phyloP scores from a whole-genome alignment of 1,140 invertebrate genomes.

The Drosophila lowei region DNA sequence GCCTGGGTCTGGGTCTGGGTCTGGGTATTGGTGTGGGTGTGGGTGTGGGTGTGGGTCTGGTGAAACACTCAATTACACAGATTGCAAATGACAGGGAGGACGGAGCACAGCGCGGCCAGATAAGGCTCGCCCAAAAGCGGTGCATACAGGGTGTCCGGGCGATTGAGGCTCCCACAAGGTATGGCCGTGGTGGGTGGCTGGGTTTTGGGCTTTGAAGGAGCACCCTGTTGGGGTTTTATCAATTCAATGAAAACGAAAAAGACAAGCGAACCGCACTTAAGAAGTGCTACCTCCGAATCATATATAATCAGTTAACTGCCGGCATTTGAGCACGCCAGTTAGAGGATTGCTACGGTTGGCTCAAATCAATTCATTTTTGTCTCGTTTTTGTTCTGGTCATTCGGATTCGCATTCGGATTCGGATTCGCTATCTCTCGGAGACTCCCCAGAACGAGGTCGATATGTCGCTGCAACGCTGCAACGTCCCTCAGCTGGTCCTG shows the following conservation, averaged over 20 bases:
- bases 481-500: constrained; percentile 45
- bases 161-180: not conserved
- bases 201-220: not conserved
- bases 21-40: constrained; percentile 12
- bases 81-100: constrained; percentile 63
- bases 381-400: not conserved
- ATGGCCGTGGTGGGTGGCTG: no score
- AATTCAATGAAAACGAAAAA: constrained; percentile 42
- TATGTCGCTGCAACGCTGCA: constrained; percentile 44
- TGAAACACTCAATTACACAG: constrained; percentile 71
- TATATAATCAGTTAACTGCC: constrained; percentile 81
- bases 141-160: constrained; percentile 46
- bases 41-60: constrained; percentile 8
- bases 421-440: constrained; percentile 3
- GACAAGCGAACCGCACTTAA: constrained; percentile 54
- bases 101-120: constrained; percentile 31
- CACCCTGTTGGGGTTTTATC: constrained; percentile 58
- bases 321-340: constrained; percentile 66
- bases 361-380: not conserved
- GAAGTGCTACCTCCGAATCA: constrained; percentile 62
- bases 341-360: constrained; percentile 10
- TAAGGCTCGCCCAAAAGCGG: constrained; percentile 48
- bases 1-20: constrained; percentile 20
- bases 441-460: not conserved
- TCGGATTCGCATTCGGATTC: not conserved